Base-by-base conservation (phyloP, 2,888 invertebrate genomes). In the Emmelina monodactyla region DNA sequence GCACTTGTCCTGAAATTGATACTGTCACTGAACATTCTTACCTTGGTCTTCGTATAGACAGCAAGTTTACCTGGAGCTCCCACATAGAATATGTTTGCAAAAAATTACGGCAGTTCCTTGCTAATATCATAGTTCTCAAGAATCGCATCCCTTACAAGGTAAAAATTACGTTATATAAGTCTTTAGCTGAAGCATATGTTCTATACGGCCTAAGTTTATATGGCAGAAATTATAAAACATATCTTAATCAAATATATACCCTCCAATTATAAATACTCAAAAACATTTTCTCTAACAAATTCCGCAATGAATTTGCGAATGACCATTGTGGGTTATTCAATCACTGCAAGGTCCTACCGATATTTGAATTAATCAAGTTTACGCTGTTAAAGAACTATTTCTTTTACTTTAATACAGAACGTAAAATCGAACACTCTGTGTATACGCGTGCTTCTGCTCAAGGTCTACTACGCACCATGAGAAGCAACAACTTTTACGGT, bases 181-280 rank as follows among this genome's bases (percentile, higher is more conserved):
- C 32, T n/a, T 12, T 32, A 11, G 32, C 32, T 32, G 32, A 32
- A 19, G 16, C 32, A 10, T 22, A 32, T 9, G 13, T 32, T 6
- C 16, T 12, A 19, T 32, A 32, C 19, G 32, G 32, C 16, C 16
- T 32, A 11, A 32, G 12, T 14, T 12, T 16, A n/a, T 32, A n/a
- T 22, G 32, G 32, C 10, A 11, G 13, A 11, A 29, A 12, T 13
- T 13, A 14, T 12, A 29, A 12, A 12, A 29, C 29, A 6, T 29
- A 29, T 13, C 29, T 29, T 9, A 29, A 4, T 6, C 12, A n/a
- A n/a, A n/a, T n/a, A n/a, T n/a, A n/a, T n/a, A n/a, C n/a, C n/a
- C n/a, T n/a, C n/a, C n/a, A n/a, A n/a, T n/a, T n/a, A n/a, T n/a
- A n/a, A n/a, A n/a, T n/a, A n/a, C n/a, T n/a, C n/a, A n/a, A n/a